Evolutionary conservation across 1,140 invertebrate genomes (phyloP), one percentile per base, ranked within the genome.

Genomic region (Augochlora pura): DNA sequence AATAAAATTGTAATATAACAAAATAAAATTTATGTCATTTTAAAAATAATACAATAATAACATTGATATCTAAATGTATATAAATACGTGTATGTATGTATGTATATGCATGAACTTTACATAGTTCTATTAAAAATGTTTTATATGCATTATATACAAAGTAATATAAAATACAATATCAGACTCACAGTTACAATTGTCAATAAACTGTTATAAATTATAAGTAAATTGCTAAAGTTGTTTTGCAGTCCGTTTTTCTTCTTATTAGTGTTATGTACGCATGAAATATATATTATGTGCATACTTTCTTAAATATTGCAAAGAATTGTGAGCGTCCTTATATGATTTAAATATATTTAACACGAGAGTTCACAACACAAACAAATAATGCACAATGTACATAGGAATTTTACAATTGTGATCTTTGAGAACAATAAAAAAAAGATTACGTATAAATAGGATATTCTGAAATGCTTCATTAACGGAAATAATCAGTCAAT

Each of bases 121-220:
- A 84, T 65, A 38, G 52, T 10, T 77, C 25, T 39, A 18, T 83
- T 66, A 75, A 73, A 77, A 83, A 67, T 74, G 52, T 64, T 75
- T 72, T 77, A 67, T 82, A 52, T 42, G 38, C 42, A 57, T 72
- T 54, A 54, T 68, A 10, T 81, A 77, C 71, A 77, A 75, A 71
- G 64, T 75, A 77, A 67, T 71, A 66, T 59, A 83, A 84, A 81
- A 80, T 57, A 72, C 77, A 63, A 52, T 82, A 74, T 77, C 32
- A 16, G 49, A 38, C 9, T 81, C 52, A 46, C 9, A 39, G 62
- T 69, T 79, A 74, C 14, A 32, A 64, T 57, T 21, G 54, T 67
- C 38, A 32, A 16, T 49, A 71, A 62, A 59, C n/a, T 59, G 38
- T 70, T 74, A 75, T 32, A 80, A 71, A 73, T 67, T 16, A 73